phyloP scores from a whole-genome alignment of 2,113 vertebrate species.

The Gymnogyps californianus region DNA sequence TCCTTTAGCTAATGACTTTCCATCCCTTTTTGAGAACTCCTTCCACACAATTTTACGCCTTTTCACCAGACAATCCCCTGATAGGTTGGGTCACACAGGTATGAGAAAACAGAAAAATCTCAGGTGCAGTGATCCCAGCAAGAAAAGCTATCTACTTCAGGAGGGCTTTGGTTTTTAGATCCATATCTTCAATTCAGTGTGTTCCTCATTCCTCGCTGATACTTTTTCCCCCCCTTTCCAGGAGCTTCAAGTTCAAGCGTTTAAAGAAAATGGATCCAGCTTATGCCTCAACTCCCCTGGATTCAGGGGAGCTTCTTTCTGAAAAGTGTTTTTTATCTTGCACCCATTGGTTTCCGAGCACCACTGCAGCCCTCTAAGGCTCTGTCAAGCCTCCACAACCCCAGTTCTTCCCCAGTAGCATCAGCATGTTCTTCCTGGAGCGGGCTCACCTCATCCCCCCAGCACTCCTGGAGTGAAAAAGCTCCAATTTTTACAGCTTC shows the following conservation, averaged over 20 bases:
- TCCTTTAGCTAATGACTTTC: neutral
- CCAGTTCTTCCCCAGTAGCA: neutral
- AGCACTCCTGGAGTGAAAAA: neutral
- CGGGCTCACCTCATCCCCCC: neutral
- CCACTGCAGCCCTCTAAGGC: neutral
- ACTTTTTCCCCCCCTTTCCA: neutral
- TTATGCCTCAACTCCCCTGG: neutral
- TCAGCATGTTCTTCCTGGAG: neutral
- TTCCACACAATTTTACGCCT: neutral
- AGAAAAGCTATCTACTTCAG: neutral
- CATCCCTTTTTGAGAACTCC: neutral
- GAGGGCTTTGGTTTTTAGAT: constrained; percentile 15
- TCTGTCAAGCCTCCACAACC: neutral
- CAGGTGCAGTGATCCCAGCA: constrained; percentile 33
- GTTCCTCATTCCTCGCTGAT: constrained; percentile 41
- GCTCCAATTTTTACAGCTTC: neutral
- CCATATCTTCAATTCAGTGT: neutral
- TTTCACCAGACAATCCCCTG: neutral
- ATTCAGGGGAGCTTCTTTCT: neutral
- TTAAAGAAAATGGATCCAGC: neutral
- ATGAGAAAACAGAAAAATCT: neutral
- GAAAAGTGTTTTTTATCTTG: neutral
- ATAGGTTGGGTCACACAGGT: neutral
- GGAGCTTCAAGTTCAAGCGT: neutral
- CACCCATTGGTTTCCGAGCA: neutral